Conservation (phyloP, 2,888 invertebrate species). For the Chymomyza fuscimana region DNA sequence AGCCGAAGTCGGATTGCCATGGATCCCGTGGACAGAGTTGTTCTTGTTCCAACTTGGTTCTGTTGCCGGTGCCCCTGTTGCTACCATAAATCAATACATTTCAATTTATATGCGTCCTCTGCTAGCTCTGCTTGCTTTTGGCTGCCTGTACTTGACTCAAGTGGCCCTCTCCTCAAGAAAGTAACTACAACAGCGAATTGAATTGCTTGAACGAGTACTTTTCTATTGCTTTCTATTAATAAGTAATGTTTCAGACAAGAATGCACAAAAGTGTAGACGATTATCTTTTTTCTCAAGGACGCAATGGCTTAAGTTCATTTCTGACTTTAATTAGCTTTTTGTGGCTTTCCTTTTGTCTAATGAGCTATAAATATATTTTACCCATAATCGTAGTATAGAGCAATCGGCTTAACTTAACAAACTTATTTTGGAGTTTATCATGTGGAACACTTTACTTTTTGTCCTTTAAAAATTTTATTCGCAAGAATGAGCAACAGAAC, state of each 20-base stretch:
- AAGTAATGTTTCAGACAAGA: constrained; percentile 29
- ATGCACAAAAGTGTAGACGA: neutral
- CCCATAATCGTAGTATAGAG: neutral
- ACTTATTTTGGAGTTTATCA: neutral
- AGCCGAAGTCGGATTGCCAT: constrained; percentile 1
- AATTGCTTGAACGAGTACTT: constrained; percentile 51
- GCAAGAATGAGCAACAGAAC: neutral
- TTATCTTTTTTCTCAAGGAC: neutral
- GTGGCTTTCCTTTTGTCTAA: neutral
- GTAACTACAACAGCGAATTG: constrained; percentile 48
- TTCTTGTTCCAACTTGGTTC: neutral
- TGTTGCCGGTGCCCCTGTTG: constrained; percentile 23
- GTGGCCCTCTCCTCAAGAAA: constrained; percentile 47
- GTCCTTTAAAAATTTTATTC: neutral
- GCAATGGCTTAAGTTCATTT: neutral
- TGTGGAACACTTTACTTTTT: neutral
- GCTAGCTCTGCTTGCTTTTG: constrained; percentile 22
- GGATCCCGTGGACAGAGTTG: neutral
- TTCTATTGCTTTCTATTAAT: constrained; percentile 24
- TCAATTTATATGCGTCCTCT: constrained; percentile 56
- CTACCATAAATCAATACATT: constrained; percentile 68
- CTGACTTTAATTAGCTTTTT: neutral
- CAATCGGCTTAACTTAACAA: no score
- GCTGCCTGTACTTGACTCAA: constrained; percentile 30
- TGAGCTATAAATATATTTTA: neutral